These are phyloP conservation scores for Rotaria sp. DNA, from an alignment of 2,888 invertebrate genomes.

Conservation along the genomic window DNA sequence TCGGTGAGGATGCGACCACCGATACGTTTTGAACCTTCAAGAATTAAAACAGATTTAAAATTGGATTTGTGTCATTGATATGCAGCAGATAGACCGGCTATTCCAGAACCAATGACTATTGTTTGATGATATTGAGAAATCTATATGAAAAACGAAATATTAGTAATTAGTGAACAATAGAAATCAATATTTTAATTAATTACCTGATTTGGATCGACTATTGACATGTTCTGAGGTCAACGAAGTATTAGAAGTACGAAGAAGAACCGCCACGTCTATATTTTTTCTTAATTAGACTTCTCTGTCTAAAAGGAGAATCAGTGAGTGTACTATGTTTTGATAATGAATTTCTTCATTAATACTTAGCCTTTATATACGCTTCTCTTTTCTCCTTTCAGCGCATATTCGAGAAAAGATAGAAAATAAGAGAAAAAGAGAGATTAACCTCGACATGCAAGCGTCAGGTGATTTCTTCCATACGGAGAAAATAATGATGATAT, in stretches of 20 bases:
- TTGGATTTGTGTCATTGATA: not conserved
- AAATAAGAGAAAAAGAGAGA: not conserved
- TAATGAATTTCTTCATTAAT: not conserved
- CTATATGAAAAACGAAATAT: not conserved
- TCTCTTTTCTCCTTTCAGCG: not conserved
- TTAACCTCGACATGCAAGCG: no score
- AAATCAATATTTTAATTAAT: not conserved
- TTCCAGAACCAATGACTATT: slow-evolving; percentile 15
- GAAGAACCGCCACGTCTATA: not conserved
- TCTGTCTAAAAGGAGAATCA: not conserved
- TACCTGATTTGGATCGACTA: not conserved
- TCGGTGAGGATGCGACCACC: slow-evolving; percentile 25
- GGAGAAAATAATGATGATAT: no score
- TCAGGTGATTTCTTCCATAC: no score
- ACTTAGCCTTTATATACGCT: not conserved
- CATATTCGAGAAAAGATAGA: not conserved
- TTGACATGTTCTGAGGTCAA: not conserved
- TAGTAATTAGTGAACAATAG: not conserved
- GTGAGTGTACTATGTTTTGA: not conserved
- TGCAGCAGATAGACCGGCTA: slow-evolving; percentile 11
- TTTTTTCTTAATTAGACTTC: not conserved
- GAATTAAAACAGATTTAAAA: not conserved
- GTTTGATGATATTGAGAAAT: not conserved
- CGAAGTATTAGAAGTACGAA: not conserved
- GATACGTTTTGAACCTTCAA: slow-evolving; percentile 5